phyloP scores from a whole-genome alignment of 2,797 vertebrate genomes.

The Enteromius treurensis region DNA sequence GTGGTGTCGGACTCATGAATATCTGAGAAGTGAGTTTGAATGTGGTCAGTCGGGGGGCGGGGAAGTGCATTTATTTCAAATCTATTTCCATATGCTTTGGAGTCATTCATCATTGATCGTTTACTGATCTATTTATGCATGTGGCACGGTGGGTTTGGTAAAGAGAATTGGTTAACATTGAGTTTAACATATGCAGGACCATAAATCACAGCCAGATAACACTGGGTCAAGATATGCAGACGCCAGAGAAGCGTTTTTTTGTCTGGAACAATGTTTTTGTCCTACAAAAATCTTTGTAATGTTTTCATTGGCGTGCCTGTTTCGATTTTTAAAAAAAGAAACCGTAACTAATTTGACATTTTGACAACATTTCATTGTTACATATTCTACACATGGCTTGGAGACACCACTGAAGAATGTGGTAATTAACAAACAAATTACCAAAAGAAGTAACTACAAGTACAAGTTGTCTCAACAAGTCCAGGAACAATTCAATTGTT shows the following conservation, averaged over 20 bases:
- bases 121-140: conserved; percentile 49
- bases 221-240: conserved; percentile 2
- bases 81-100: conserved; percentile 43
- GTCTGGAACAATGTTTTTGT: background rate
- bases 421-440: conserved; percentile 11
- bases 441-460: background rate
- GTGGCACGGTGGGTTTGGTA: background rate
- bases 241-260: background rate
- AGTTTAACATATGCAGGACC: conserved; percentile 8
- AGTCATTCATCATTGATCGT: conserved; percentile 42
- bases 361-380: conserved; percentile 11
- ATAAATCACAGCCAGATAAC: conserved; percentile 33
- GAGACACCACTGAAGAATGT: background rate
- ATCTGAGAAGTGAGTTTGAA: conserved; percentile 46
- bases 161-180: conserved; percentile 30
- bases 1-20: conserved; percentile 50
- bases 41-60: conserved; percentile 1
- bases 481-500: conserved; percentile 30
- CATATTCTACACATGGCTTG: background rate
- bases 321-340: background rate
- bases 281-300: background rate
- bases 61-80: conserved; percentile 29
- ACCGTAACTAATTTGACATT: conserved; percentile 3
- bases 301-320: background rate
- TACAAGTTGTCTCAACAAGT: conserved; percentile 19